A percentile compares a stretch with the other conserved stretches of the same genome.
Evolutionary conservation across 2,888 invertebrate species (phyloP).

Genomic region (Ornithoptera priamus): DNA sequence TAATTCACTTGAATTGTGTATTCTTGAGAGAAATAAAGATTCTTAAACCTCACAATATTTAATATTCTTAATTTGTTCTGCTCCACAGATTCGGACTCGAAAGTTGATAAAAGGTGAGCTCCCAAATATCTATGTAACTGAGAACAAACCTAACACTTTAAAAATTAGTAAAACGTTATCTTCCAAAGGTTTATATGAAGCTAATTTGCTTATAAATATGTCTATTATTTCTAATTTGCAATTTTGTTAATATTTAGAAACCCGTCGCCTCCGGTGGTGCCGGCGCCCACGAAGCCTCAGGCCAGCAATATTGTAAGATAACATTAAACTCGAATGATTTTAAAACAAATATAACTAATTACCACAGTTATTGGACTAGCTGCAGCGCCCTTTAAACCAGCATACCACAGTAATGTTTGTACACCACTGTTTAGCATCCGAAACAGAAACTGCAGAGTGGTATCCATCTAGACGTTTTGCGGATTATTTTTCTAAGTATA

Average conservation of each 20-base stretch:
- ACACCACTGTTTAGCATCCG: too few relatives aligned
- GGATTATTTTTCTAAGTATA: too few relatives aligned
- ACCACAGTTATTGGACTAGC: too few relatives aligned
- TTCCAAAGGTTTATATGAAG: too few relatives aligned
- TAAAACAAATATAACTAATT: too few relatives aligned
- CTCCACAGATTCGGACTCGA: background rate
- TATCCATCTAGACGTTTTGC: too few relatives aligned
- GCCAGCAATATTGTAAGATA: conserved; percentile 34
- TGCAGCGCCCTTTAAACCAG: too few relatives aligned
- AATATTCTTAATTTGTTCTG: background rate
- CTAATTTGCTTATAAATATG: background rate
- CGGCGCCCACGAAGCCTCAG: conserved; percentile 62
- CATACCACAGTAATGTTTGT: too few relatives aligned
- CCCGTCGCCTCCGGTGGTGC: conserved; percentile 79
- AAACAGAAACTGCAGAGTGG: too few relatives aligned
- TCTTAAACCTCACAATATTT: too few relatives aligned
- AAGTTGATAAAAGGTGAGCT: conserved; percentile 13
- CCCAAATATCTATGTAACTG: background rate
- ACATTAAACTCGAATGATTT: background rate
- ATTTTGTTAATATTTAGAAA: conserved; percentile 33
- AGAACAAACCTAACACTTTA: background rate
- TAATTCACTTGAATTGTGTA: too few relatives aligned
- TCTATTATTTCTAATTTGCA: background rate
- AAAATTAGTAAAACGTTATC: background rate
- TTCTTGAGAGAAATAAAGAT: too few relatives aligned